Percentiles rank a stretch among this genome's conserved stretches.
Conservation (phyloP, 2,888 invertebrate genomes). For the Hetaerina titia region DNA sequence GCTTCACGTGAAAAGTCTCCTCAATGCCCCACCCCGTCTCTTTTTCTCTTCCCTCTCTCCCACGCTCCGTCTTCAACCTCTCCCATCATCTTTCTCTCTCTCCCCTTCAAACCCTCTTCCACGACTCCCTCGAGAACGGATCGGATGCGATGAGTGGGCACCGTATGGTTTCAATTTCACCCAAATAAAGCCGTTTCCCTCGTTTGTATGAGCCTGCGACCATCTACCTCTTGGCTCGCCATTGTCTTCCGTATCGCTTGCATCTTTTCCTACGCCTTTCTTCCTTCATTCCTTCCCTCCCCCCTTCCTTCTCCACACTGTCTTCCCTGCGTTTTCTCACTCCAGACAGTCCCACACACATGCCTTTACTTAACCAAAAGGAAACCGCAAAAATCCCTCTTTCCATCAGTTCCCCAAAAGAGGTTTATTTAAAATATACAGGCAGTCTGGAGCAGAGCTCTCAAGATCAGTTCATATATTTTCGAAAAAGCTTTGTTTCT, state of each 20-base stretch:
- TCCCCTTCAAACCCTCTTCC: not conserved
- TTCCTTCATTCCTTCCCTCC: not conserved
- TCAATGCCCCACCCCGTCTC: too few relatives aligned
- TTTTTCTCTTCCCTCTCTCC: not conserved
- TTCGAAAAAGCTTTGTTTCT: too few relatives aligned
- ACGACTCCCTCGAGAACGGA: not conserved
- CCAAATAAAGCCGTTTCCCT: constrained; percentile 1
- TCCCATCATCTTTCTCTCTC: not conserved
- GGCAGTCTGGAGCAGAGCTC: too few relatives aligned
- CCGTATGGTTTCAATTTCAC: constrained; percentile 35
- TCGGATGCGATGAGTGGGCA: not conserved
- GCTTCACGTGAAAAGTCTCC: not conserved
- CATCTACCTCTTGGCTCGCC: not conserved
- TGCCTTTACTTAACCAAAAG: too few relatives aligned
- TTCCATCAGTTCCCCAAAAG: too few relatives aligned
- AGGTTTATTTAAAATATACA: too few relatives aligned
- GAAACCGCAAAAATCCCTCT: too few relatives aligned
- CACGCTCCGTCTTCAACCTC: not conserved
- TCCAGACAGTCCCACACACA: not conserved
- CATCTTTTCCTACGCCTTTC: not conserved
- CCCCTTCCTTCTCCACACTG: not conserved
- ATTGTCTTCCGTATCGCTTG: not conserved
- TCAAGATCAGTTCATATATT: too few relatives aligned
- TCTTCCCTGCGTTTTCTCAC: not conserved
- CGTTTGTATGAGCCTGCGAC: not conserved